phyloP scores from a whole-genome alignment of 1,140 invertebrate genomes.

The Sminthurides bifidus region DNA sequence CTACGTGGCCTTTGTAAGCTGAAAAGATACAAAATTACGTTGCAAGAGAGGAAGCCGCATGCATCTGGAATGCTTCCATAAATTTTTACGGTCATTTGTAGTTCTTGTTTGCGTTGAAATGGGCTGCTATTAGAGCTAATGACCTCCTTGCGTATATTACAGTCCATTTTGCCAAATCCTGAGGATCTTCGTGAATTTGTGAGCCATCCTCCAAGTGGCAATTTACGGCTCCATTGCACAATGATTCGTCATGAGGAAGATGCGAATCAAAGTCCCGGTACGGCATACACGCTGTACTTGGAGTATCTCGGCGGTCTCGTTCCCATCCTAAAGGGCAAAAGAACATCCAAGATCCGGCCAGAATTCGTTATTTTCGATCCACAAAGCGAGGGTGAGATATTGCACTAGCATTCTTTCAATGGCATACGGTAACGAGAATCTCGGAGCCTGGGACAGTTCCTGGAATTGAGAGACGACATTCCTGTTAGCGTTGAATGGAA shows the following conservation, averaged over 20 bases:
- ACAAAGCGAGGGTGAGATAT: constrained; percentile 54
- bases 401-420: too few relatives aligned
- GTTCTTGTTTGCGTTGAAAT: too few relatives aligned
- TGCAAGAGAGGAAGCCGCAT: too few relatives aligned
- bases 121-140: too few relatives aligned
- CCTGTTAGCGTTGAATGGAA: too few relatives aligned
- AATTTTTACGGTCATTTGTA: too few relatives aligned
- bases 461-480: too few relatives aligned
- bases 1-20: too few relatives aligned
- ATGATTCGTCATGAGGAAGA: constrained; percentile 89
- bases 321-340: constrained; percentile 85
- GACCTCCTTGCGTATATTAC: constrained; percentile 31
- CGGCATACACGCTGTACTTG: constrained; percentile 87
- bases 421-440: too few relatives aligned
- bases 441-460: too few relatives aligned
- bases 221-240: constrained; percentile 81
- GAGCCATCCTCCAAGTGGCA: constrained; percentile 70
- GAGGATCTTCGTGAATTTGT: constrained; percentile 72
- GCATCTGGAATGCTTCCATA: too few relatives aligned
- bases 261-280: constrained; percentile 46
- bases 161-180: constrained; percentile 88
- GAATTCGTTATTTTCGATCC: constrained; percentile 98
- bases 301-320: constrained; percentile 85
- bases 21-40: too few relatives aligned
- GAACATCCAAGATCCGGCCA: constrained; percentile 90